phyloP scores from a whole-genome alignment of 2,113 vertebrate genomes.

The Cinclus mexicanus region DNA sequence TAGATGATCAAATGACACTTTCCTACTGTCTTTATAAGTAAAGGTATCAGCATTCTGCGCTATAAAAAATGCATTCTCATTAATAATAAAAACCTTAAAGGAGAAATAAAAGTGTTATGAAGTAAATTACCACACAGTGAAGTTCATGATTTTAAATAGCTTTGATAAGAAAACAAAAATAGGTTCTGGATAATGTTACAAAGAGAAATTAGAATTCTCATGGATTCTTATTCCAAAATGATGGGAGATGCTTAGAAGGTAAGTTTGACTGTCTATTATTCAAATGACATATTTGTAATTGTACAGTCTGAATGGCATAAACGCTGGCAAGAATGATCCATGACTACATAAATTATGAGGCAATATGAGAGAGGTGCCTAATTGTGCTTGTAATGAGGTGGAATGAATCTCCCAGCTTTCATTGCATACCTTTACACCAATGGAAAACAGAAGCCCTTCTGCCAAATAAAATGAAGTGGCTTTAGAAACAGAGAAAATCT shows the following conservation, averaged over 20 bases:
- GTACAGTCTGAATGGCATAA: background rate
- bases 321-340: background rate
- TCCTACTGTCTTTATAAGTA: slow-evolving; percentile 50
- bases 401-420: background rate
- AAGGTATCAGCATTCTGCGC: slow-evolving; percentile 39
- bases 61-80: slow-evolving; percentile 67
- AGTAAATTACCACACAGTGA: slow-evolving; percentile 20
- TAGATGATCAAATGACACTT: slow-evolving; percentile 70
- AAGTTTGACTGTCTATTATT: slow-evolving; percentile 1
- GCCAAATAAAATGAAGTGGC: background rate
- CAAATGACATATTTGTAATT: slow-evolving; percentile 27
- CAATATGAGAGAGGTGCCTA: background rate
- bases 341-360: background rate
- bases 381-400: background rate
- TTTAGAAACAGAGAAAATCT: background rate
- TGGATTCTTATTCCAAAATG: slow-evolving; percentile 21
- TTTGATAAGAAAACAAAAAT: slow-evolving; percentile 54
- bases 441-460: background rate
- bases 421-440: background rate
- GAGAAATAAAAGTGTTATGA: slow-evolving; percentile 53
- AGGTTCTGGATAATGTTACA: slow-evolving; percentile 1
- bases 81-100: slow-evolving; percentile 66
- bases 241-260: background rate
- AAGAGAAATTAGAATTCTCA: background rate
- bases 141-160: slow-evolving; percentile 49